Evolutionary conservation across 2,888 invertebrate genomes (phyloP), one percentile per base, ranked within the genome.

Genomic region (Brachypalpus laphriformis): DNA sequence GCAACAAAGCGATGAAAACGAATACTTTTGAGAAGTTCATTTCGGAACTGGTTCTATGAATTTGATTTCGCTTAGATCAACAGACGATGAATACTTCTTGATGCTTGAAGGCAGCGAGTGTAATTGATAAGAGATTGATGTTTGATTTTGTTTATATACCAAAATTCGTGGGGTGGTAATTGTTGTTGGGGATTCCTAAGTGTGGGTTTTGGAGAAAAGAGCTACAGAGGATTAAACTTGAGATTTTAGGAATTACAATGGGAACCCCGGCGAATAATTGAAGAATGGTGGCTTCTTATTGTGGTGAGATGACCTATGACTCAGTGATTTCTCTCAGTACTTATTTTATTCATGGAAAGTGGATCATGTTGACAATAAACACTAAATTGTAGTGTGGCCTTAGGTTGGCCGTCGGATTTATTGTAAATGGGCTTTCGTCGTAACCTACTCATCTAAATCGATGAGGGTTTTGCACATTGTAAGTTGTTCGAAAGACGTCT

Each of bases 11-110:
- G 5, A 89, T 61, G 2, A 88, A 88, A 16, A 90, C 56, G 56
- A 89, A 87, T n/a, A 88, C n/a, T 80, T 87, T 88, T 40, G 78
- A 56, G 65, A 88, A 88, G 22, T 88, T 87, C 89, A 89, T 89
- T 66, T 16, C 76, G 18, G 37, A 54, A 49, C 71, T 68, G 18
- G 34, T 34, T 51, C 7, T 16, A 18, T 51, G 51, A 42, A 49
- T 31, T 14, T 18, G n/a, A 9, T 18, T 14, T 14, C n/a, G 14
- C 16, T 18, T 11, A 3, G 18, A 11, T 45, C 42, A 47, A 7
- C 25, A 37, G 25, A 34, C 25, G 8, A 6, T 14, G 14, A 14
- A 14, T 22, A 22, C 40, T 61, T 51, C 37, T 20, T 51, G 45
- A 68, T 37, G 71, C 40, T 72, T 18, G 14, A 42, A 40, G 31